Evolutionary conservation across 1,140 invertebrate genomes (phyloP), one percentile per base, ranked within the genome.

Genomic region (Episyrphus balteatus): DNA sequence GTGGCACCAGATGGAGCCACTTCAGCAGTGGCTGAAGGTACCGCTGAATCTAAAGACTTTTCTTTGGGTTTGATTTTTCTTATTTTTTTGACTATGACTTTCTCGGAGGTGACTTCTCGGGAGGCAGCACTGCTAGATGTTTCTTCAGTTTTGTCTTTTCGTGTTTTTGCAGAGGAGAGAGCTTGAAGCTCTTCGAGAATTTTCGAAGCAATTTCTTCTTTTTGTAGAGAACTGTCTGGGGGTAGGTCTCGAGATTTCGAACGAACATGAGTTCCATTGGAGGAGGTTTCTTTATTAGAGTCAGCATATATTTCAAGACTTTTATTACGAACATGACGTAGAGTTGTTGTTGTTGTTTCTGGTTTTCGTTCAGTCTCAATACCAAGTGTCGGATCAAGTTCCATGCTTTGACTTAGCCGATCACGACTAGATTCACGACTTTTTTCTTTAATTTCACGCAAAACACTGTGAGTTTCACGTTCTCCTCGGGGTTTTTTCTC

Each of bases 401-500:
- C 36, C 13, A 47, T 31, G 15, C 36, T 26, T 3, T 37, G 37
- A 31, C n/a, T 46, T 7, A 13, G 6, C 12, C 42, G 44, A 5
- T 51, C 50, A 17, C 39, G 34, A 31, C 47, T 49, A 10, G 45
- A 32, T 15, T 63, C 63, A 8, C 42, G 44, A 2, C 61, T 72
- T 55, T 78, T 80, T 57, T 81, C 77, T 10, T 79, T 61, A 47
- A 82, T 80, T 61, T 82, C 79, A 48, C 75, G 74, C 0, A 81
- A 55, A 32, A 79, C 75, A 61, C 75, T 78, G 60, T 80, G 79
- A 1, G 78, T 78, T 56, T 79, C 78, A 30, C 76, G 56, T 57
- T 80, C 78, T 33, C 76, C 78, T 33, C 76, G 71, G 52, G 77
- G 79, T 51, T 82, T 82, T 50, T 82, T 82, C 46, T 84, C 80